phyloP scores from a whole-genome alignment of 2,113 vertebrate genomes.

The Phylloscopus whistleri region DNA sequence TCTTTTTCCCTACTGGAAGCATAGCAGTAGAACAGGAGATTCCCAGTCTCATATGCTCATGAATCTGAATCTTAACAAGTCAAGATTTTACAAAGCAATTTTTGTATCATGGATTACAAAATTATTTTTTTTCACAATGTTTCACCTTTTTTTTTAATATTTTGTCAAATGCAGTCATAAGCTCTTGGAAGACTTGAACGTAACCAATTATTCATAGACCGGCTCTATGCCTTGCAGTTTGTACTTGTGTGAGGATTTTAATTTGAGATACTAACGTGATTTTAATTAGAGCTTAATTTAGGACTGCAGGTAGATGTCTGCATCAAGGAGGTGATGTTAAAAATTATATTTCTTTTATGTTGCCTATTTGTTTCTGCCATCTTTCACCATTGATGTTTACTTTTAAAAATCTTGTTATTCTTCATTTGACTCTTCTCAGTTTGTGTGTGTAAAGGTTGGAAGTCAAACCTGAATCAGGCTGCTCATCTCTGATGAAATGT shows the following conservation, averaged over 20 bases:
- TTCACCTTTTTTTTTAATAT: not conserved
- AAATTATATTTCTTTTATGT: not conserved
- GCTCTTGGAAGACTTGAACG: not conserved
- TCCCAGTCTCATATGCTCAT: not conserved
- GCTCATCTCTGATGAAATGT: not conserved
- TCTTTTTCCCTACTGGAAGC: not conserved
- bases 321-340: not conserved
- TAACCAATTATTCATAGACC: not conserved
- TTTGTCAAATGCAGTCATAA: not conserved
- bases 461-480: not conserved
- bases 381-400: not conserved
- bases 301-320: not conserved
- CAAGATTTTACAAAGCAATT: not conserved
- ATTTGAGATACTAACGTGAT: not conserved
- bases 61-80: not conserved
- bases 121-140: not conserved
- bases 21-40: not conserved
- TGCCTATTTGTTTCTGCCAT: not conserved
- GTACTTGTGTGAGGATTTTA: not conserved
- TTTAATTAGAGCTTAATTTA: not conserved
- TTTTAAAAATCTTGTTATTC: not conserved
- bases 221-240: not conserved
- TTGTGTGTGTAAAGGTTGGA: not conserved
- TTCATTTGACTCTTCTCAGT: not conserved
- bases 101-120: not conserved